Conservation (phyloP, 2,113 vertebrate species). For the Cochlearius cochlearius region DNA sequence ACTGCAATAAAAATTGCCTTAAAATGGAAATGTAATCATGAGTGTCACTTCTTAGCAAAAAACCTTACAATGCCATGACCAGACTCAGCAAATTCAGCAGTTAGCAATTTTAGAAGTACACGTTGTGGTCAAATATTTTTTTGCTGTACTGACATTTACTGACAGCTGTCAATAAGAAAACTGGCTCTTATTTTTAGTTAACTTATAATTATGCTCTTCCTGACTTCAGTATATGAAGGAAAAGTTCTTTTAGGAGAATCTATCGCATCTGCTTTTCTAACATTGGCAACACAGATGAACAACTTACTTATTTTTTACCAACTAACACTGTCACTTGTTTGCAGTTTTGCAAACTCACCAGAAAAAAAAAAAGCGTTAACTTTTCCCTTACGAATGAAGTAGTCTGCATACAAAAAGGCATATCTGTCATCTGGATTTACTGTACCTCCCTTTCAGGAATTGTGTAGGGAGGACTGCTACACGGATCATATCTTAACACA, state of each 20-base stretch:
- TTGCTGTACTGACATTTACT: neutral
- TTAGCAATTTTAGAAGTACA: neutral
- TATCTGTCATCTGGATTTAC: neutral
- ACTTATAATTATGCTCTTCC: neutral
- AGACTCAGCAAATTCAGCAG: neutral
- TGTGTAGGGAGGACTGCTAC: neutral
- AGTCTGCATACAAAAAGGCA: neutral
- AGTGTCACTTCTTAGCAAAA: neutral
- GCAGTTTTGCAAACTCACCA: neutral
- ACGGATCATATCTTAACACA: neutral
- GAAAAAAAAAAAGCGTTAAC: neutral
- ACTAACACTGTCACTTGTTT: neutral
- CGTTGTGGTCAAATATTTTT: neutral
- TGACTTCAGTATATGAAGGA: neutral
- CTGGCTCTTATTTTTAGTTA: slow-evolving; percentile 4
- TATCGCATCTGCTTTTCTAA: neutral
- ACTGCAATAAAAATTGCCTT: slow-evolving; percentile 8
- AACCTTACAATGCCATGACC: neutral
- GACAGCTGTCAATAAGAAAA: slow-evolving; percentile 24
- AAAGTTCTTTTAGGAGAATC: slow-evolving; percentile 9
- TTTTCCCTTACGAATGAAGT: neutral
- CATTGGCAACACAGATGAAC: neutral
- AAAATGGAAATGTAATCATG: neutral
- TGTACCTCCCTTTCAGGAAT: neutral
- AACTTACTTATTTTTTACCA: neutral